Evolutionary conservation across 2,888 invertebrate species (phyloP).

Genomic region (Augochlorella aurata): DNA sequence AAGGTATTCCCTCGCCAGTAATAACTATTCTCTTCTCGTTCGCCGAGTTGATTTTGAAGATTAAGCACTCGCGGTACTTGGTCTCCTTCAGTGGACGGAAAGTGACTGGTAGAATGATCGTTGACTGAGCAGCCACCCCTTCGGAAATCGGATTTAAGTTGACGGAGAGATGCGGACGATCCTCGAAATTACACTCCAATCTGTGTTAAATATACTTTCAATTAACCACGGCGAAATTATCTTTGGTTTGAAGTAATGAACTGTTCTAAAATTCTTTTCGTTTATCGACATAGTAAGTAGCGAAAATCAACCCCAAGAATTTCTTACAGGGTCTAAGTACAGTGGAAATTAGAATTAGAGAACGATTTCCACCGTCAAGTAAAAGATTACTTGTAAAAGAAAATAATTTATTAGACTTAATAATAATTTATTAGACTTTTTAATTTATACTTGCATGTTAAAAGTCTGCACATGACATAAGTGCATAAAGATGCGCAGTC

Average conservation of each 20-base stretch:
- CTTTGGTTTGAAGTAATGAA: background rate
- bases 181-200: constrained; percentile 83
- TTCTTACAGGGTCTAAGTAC: no score
- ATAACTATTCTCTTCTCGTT: constrained; percentile 83
- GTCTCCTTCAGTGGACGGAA: constrained; percentile 84
- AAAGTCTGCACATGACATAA: no score
- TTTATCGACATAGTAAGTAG: background rate
- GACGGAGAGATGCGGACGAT: constrained; percentile 83
- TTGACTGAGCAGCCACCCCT: constrained; percentile 81
- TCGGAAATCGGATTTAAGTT: constrained; percentile 80
- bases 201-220: constrained; percentile 75
- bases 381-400: no score
- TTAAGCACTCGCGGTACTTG: constrained; percentile 83
- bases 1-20: constrained; percentile 84
- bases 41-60: constrained; percentile 83
- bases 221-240: background rate
- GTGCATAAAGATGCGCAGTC: no score
- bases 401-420: no score
- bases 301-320: no score
- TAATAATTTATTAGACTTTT: no score
- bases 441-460: no score
- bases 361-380: no score
- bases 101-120: constrained; percentile 83
- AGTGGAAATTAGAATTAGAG: no score
- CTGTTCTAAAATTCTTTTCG: background rate